Percentiles rank a stretch among this genome's conserved stretches.
phyloP scores from a whole-genome alignment of 2,113 vertebrate species.

The Synchiropus splendidus region DNA sequence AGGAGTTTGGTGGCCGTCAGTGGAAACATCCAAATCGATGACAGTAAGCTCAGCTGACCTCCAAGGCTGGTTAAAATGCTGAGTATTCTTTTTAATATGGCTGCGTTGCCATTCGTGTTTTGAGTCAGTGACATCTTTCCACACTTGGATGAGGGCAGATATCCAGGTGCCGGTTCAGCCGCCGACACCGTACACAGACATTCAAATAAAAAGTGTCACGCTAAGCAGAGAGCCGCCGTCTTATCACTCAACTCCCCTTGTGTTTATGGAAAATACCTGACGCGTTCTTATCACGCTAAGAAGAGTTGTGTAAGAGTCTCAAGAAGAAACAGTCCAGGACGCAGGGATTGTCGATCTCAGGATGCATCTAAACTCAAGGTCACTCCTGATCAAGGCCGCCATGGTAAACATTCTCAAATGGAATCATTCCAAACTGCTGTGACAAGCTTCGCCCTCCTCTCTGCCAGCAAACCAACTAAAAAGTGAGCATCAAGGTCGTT shows the following conservation, averaged over 20 bases:
- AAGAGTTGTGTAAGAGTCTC: conserved; percentile 15
- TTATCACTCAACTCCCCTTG: conserved; percentile 38
- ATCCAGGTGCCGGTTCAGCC: conserved; percentile 9
- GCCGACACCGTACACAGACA: no score
- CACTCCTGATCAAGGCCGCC: no score
- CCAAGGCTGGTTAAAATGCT: no score
- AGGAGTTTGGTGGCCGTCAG: no score
- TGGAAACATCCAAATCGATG: no score
- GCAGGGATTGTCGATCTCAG: no score
- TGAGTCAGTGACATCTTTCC: conserved; percentile 15
- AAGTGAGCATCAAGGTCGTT: conserved; percentile 32
- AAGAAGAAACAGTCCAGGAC: not conserved
- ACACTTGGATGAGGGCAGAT: conserved; percentile 9
- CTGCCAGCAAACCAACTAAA: not conserved
- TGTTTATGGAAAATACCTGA: conserved; percentile 34
- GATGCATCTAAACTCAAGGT: no score
- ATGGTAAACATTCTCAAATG: no score
- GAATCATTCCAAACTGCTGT: no score
- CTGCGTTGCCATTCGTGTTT: conserved; percentile 9
- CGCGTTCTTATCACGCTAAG: conserved; percentile 20
- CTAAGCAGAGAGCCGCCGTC: conserved; percentile 25
- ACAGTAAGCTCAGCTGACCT: no score
- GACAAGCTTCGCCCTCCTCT: no score
- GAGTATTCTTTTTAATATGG: conserved; percentile 5
- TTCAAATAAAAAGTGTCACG: conserved; percentile 36